Evolutionary conservation across 1,140 invertebrate genomes (phyloP).

Genomic region (Drosophila repletoides): DNA sequence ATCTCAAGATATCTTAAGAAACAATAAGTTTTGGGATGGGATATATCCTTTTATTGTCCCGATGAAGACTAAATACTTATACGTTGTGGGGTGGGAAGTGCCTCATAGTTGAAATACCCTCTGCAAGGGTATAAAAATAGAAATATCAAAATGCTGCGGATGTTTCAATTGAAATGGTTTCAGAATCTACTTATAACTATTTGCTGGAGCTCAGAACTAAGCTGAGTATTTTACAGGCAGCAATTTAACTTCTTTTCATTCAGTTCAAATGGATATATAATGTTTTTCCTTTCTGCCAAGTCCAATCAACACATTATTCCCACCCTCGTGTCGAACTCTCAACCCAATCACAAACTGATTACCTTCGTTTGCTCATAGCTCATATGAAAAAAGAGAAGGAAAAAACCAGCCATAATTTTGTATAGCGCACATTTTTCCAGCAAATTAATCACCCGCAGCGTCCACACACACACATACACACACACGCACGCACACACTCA

Average conservation of each 20-base stretch:
- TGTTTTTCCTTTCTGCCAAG: background rate
- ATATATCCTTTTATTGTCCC: too few species aligned
- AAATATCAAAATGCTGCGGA: too few species aligned
- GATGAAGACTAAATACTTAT: too few species aligned
- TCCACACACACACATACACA: constrained; percentile 24
- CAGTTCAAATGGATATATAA: background rate
- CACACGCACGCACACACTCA: background rate
- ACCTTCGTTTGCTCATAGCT: constrained; percentile 40
- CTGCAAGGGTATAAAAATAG: too few species aligned
- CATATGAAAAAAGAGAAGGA: constrained; percentile 11
- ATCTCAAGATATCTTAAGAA: too few species aligned
- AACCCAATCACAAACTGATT: constrained; percentile 44
- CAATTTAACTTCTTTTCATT: background rate
- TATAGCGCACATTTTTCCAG: constrained; percentile 41
- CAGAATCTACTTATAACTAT: too few species aligned
- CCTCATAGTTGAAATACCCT: too few species aligned
- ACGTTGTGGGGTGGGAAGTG: too few species aligned
- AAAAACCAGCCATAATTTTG: constrained; percentile 28
- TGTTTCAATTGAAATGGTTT: too few species aligned
- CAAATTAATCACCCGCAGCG: constrained; percentile 74
- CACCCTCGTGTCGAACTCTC: background rate
- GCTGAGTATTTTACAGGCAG: too few species aligned
- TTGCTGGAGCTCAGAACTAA: too few species aligned
- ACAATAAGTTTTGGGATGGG: too few species aligned
- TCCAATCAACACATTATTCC: constrained; percentile 17